Evolutionary conservation across 2,113 vertebrate genomes (phyloP).

Genomic region (Nesoenas mayeri): DNA sequence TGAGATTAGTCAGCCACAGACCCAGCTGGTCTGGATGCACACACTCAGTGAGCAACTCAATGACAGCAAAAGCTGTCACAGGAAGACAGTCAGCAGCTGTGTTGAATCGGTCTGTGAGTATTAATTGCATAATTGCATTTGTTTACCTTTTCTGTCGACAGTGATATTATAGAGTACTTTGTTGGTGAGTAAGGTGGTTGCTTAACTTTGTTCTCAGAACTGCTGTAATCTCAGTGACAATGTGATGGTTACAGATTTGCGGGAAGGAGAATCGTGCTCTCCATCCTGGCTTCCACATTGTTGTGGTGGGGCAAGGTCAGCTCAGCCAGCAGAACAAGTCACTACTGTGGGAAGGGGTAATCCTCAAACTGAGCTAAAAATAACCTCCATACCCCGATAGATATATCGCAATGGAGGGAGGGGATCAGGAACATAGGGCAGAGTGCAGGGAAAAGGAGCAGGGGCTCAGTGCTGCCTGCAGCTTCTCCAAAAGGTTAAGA

Average conservation of each 20-base stretch:
- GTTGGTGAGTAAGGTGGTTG: background rate
- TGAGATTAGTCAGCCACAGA: constrained; percentile 30
- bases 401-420: background rate
- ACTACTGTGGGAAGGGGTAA: fast-evolving
- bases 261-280: background rate
- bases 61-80: constrained; percentile 16
- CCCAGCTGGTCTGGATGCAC: background rate
- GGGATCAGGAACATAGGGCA: background rate
- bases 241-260: background rate
- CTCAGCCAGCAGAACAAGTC: background rate
- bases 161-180: background rate
- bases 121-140: constrained; percentile 18
- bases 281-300: background rate
- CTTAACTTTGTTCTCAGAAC: background rate
- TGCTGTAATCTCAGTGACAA: background rate
- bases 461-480: background rate
- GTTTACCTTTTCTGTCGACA: background rate
- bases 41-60: background rate
- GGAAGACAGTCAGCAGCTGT: constrained; percentile 5
- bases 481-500: background rate
- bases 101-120: background rate
- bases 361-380: background rate
- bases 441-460: background rate
- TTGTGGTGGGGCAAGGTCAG: background rate
- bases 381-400: fast-evolving